These are phyloP conservation scores for Phaethornis superciliosus DNA, from an alignment of 2,113 vertebrate species.

Conservation along the genomic window DNA sequence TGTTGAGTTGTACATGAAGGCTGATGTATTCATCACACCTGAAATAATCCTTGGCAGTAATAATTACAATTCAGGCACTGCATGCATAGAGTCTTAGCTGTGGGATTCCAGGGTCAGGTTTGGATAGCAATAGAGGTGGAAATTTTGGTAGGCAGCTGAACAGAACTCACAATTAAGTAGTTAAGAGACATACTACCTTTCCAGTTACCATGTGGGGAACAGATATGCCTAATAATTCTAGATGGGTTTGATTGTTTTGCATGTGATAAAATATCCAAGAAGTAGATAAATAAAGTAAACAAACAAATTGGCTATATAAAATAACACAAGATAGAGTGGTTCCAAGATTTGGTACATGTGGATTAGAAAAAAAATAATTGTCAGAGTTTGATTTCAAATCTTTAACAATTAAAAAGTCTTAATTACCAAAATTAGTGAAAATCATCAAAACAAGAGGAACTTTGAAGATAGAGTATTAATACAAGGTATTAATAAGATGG, in stretches of 20 bases:
- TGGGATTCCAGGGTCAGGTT: background rate
- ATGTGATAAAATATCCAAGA: background rate
- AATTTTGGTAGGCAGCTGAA: background rate
- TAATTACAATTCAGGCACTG: background rate
- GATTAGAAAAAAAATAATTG: rapidly evolving
- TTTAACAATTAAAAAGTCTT: background rate
- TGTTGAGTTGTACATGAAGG: background rate
- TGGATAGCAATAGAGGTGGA: background rate
- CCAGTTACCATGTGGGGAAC: background rate
- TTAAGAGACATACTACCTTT: background rate
- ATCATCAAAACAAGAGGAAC: background rate
- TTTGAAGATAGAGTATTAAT: background rate
- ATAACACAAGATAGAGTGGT: background rate
- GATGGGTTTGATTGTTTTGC: background rate
- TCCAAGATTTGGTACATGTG: background rate
- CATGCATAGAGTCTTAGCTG: background rate
- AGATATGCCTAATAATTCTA: background rate
- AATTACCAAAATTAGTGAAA: background rate
- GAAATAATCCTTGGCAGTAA: background rate
- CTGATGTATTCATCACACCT: background rate
- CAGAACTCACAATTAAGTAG: background rate
- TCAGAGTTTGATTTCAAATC: background rate
- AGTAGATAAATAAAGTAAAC: background rate
- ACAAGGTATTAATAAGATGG: no score
- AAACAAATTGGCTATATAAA: background rate